Conservation (phyloP, 2,113 vertebrate genomes). For the Phalacrocorax pelagicus region DNA sequence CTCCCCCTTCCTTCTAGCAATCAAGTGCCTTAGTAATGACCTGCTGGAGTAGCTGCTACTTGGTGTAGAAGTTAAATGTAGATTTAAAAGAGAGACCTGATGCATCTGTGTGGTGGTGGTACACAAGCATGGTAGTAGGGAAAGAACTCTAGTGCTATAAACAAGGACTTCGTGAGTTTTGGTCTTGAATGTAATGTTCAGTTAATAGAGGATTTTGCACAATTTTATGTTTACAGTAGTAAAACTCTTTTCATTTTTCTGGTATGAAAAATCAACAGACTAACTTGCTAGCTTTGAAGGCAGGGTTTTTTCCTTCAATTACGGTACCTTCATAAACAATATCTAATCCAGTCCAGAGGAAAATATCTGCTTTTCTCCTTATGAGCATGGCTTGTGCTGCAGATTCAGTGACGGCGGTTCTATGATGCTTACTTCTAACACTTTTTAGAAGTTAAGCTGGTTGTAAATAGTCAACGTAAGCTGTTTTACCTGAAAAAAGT, state of each 20-base stretch:
- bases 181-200: neutral
- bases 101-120: neutral
- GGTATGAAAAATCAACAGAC: neutral
- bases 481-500: neutral
- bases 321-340: neutral
- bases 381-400: neutral
- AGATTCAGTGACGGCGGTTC: neutral
- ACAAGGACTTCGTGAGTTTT: neutral
- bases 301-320: neutral
- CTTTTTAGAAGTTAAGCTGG: neutral
- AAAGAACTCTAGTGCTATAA: neutral
- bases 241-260: neutral
- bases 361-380: neutral
- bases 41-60: neutral
- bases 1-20: neutral
- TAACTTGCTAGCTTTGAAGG: neutral
- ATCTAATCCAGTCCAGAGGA: neutral
- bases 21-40: neutral
- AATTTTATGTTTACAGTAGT: neutral
- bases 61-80: neutral
- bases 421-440: neutral
- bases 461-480: neutral
- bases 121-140: neutral
- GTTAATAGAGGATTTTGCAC: neutral
- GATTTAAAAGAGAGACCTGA: neutral